phyloP scores from a whole-genome alignment of 2,113 vertebrate species.

The Peromyscus maniculatus region DNA sequence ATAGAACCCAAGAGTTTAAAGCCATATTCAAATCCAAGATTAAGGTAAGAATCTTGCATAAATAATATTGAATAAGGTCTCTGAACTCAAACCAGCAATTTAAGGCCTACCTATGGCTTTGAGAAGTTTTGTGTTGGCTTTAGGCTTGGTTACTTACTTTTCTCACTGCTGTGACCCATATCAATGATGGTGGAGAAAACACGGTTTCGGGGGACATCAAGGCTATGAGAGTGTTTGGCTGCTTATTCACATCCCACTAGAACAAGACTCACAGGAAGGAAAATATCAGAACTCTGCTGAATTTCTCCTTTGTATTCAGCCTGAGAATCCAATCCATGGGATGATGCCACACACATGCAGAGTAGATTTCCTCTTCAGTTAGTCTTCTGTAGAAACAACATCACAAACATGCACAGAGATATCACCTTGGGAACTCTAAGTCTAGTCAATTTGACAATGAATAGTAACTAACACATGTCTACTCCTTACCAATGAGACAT shows the following conservation, averaged over 20 bases:
- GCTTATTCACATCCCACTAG: not conserved
- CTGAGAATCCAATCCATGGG: not conserved
- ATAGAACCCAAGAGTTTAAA: conserved; percentile 45
- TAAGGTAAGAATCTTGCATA: conserved; percentile 28
- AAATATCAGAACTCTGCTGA: not conserved
- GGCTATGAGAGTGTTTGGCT: not conserved
- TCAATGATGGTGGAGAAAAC: not conserved
- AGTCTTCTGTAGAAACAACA: not conserved
- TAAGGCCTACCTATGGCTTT: not conserved
- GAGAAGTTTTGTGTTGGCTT: not conserved
- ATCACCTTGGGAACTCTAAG: not conserved
- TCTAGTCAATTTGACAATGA: not conserved
- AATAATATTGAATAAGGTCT: conserved; percentile 53
- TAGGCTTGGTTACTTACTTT: not conserved
- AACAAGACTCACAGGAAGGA: not conserved
- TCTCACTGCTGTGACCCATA: not conserved
- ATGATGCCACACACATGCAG: not conserved
- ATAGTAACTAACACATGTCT: not conserved
- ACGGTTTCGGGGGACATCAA: not conserved
- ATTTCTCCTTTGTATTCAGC: not conserved
- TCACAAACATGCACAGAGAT: not conserved
- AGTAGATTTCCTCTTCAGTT: not conserved
- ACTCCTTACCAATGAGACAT: not conserved
- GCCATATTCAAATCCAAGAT: conserved; percentile 55
- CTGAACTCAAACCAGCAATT: not conserved